Evolutionary conservation across 2,113 vertebrate genomes (phyloP).

Genomic region (Hemiprocne comata): DNA sequence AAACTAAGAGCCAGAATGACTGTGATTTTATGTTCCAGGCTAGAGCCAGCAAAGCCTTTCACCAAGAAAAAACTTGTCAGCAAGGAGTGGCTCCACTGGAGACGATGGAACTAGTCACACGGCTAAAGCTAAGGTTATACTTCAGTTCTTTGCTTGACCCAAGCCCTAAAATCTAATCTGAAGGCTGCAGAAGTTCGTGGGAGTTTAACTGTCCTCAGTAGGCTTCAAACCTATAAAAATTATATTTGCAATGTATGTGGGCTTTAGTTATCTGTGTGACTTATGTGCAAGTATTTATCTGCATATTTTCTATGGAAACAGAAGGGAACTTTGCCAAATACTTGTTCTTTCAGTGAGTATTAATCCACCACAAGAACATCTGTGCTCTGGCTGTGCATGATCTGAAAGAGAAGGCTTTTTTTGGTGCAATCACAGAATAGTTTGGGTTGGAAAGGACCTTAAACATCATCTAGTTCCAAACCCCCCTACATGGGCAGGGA

Average conservation of each 20-base stretch:
- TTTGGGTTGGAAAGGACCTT: not conserved
- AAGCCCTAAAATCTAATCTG: not conserved
- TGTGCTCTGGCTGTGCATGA: not conserved
- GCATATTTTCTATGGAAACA: not conserved
- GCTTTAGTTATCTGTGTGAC: not conserved
- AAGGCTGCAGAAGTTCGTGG: not conserved
- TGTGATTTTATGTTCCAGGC: not conserved
- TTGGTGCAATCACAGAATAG: not conserved
- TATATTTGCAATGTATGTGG: not conserved
- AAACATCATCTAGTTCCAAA: not conserved
- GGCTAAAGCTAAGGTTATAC: not conserved
- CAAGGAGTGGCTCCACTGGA: not conserved
- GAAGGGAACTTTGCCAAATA: not conserved
- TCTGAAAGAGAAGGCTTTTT: not conserved
- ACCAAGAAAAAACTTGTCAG: not conserved
- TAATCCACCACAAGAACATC: not conserved
- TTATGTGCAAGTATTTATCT: not conserved
- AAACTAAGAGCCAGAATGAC: not conserved
- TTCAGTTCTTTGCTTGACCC: not conserved
- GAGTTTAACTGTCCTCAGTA: not conserved
- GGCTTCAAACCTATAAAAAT: not conserved
- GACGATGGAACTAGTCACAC: not conserved
- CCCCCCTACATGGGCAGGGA: not conserved
- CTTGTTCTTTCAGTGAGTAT: not conserved
- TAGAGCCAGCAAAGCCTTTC: not conserved